A percentile compares a stretch with the other conserved stretches of the same genome.
These are phyloP conservation scores for Lasaia peninsularis DNA, from an alignment of 1,140 invertebrate species.

Conservation along the genomic window DNA sequence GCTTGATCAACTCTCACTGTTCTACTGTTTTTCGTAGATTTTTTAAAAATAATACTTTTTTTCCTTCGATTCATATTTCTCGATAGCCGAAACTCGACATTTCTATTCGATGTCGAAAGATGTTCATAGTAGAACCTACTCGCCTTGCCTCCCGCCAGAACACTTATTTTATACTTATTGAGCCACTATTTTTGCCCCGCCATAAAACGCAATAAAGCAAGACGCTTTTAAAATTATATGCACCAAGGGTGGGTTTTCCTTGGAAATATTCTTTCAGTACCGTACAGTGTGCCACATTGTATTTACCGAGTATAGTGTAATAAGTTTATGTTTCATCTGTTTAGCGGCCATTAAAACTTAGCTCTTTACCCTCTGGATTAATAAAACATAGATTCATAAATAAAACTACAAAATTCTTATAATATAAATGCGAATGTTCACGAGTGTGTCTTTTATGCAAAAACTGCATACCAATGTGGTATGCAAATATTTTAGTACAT, in stretches of 20 bases:
- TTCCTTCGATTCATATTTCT: no score
- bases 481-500: no score
- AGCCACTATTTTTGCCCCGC: conserved; percentile 53
- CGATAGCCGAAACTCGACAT: no score
- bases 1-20: no score
- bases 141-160: conserved; percentile 26
- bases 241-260: conserved; percentile 33
- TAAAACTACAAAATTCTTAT: no score
- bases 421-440: no score
- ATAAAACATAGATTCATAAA: background rate
- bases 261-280: conserved; percentile 30
- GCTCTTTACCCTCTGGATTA: no score
- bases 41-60: no score
- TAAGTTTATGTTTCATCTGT: conserved; percentile 11
- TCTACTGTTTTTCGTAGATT: no score
- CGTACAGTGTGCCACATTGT: conserved; percentile 12
- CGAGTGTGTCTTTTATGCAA: no score
- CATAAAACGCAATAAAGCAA: conserved; percentile 53
- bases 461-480: no score
- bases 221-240: conserved; percentile 58
- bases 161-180: conserved; percentile 62
- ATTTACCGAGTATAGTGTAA: background rate
- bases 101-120: no score
- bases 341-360: conserved; percentile 13
- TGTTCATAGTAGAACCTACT: conserved; percentile 11